These are phyloP conservation scores for Enoplosus armatus DNA, from an alignment of 2,797 vertebrate genomes.

Conservation along the genomic window DNA sequence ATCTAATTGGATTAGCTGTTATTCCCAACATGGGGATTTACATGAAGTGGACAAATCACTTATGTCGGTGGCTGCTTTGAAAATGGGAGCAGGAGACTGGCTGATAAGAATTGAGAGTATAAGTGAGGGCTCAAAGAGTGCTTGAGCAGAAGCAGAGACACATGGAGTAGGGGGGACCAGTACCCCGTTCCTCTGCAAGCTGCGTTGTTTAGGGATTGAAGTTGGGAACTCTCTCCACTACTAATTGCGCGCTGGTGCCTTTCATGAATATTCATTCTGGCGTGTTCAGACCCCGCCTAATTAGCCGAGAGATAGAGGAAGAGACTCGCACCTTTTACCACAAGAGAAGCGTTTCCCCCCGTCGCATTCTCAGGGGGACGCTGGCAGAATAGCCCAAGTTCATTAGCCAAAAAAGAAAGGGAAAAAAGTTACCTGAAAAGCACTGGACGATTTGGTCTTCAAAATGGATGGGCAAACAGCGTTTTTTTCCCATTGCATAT, in stretches of 20 bases:
- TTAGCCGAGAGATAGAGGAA: constrained; percentile 88
- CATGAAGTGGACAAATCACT: constrained; percentile 75
- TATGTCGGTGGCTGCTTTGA: constrained; percentile 71
- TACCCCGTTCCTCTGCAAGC: constrained; percentile 74
- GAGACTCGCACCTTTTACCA: constrained; percentile 88
- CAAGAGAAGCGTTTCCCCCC: constrained; percentile 78
- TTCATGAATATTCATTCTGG: constrained; percentile 89
- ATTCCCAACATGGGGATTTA: constrained; percentile 70
- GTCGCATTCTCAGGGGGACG: constrained; percentile 82
- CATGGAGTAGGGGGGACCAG: constrained; percentile 73
- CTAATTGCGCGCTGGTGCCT: constrained; percentile 87
- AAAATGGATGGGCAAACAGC: constrained; percentile 68
- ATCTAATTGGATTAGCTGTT: constrained; percentile 71
- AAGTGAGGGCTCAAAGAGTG: constrained; percentile 80
- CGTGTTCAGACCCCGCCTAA: constrained; percentile 88
- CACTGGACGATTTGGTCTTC: constrained; percentile 79
- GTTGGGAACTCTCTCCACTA: constrained; percentile 86
- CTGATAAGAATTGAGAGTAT: constrained; percentile 72
- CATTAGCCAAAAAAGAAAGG: constrained; percentile 85
- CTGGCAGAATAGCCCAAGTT: constrained; percentile 87
- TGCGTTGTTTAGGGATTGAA: constrained; percentile 87
- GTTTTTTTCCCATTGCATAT: constrained; percentile 71
- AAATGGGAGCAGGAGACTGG: constrained; percentile 63
- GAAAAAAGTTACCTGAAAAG: constrained; percentile 85
- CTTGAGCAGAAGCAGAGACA: constrained; percentile 77